Evolutionary conservation across 1,140 invertebrate genomes (phyloP), one percentile per base, ranked within the genome.

Genomic region (Drosophila malerkotliana): DNA sequence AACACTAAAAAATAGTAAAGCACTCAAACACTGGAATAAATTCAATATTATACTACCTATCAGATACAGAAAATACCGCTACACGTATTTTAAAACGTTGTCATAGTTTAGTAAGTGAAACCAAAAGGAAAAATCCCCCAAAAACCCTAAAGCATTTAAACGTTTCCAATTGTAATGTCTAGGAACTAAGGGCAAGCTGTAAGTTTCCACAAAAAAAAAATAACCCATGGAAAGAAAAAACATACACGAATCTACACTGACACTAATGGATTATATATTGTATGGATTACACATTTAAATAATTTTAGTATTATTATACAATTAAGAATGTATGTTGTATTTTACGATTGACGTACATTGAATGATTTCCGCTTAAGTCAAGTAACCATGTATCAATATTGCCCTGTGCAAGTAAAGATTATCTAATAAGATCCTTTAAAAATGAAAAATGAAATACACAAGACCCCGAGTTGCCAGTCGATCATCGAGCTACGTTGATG

Each of bases 91-190:
- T 72, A 68, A 73, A 63, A 80, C 78, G 78, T 79, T 84, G 81
- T 85, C 80, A 77, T 77, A 85, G 80, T 84, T 84, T 72, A 85
- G 62, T 77, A 85, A 85, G 77, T 32, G 52, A 72, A 68, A 48
- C 30, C 45, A 56, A 45, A 54, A 71, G 21, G 4, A 49, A 34
- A 41, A 41, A 30, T 30, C 47, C 37, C 56, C 3, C 18, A 18
- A 15, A 7, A 71, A 49, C 53, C 77, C 77, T 47, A 62, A 52
- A 62, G 77, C 62, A 69, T 75, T 73, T 80, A 75, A 78, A 79
- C 39, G 79, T 82, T 84, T 83, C 72, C 52, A 76, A 84, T 76
- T 67, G 66, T 74, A 83, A 74, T 77, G 62, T 62, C 69, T 69
- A 58, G 54, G 47, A 83, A 37, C 58, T 72, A 61, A 52, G 44